These are phyloP conservation scores for Ennomos fuscantarius DNA, from an alignment of 2,888 invertebrate genomes.

Conservation along the genomic window DNA sequence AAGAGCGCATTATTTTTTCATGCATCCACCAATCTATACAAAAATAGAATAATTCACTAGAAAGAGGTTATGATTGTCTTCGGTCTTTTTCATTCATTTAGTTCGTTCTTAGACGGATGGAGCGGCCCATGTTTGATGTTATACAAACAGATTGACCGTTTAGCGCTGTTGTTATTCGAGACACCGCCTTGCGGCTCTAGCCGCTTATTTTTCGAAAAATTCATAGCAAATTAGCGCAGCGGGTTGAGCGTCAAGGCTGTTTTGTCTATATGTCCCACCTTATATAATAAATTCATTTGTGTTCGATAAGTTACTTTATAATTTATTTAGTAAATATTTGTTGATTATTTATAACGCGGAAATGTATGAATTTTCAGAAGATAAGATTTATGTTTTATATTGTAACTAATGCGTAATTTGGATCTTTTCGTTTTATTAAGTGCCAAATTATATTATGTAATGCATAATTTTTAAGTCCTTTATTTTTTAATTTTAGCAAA, in stretches of 20 bases:
- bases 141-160: no score
- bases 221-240: constrained; percentile 8
- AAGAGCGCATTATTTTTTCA: no score
- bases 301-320: constrained; percentile 5
- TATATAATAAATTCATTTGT: constrained; percentile 3
- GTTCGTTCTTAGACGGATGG: no score
- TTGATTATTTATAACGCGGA: constrained; percentile 24
- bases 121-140: no score
- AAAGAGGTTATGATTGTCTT: no score
- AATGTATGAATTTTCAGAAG: neutral
- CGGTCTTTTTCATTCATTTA: no score
- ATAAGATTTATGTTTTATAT: constrained; percentile 6
- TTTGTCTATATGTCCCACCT: constrained; percentile 16
- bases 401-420: no score
- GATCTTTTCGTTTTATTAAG: no score
- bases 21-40: no score
- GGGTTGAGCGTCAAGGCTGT: constrained; percentile 13
- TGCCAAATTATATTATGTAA: neutral
- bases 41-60: no score
- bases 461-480: constrained; percentile 15
- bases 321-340: constrained; percentile 15
- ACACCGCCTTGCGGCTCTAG: constrained; percentile 4
- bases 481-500: constrained; percentile 11
- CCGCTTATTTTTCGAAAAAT: constrained; percentile 8
- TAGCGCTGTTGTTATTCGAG: no score